phyloP scores from a whole-genome alignment of 2,113 vertebrate genomes.

The Sander vitreus region DNA sequence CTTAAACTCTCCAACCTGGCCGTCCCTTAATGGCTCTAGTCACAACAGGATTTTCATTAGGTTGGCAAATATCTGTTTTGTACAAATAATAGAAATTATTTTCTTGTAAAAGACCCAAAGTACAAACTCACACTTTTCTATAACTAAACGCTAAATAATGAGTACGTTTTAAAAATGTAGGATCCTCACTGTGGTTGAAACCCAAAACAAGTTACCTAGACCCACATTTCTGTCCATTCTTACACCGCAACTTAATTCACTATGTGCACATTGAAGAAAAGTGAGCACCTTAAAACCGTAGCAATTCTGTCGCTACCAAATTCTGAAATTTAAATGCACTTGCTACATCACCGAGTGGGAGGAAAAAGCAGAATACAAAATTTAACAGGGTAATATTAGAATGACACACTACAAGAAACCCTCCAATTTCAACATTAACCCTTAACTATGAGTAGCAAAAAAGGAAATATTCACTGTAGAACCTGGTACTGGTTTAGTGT shows the following conservation, averaged over 20 bases:
- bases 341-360: constrained; percentile 15
- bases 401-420: constrained; percentile 14
- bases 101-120: constrained; percentile 1
- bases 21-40: not conserved
- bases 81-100: constrained; percentile 7
- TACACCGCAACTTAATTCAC: constrained; percentile 19
- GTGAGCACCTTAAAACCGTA: constrained; percentile 11
- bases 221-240: constrained; percentile 6
- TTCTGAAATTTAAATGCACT: constrained; percentile 4
- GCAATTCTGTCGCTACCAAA: constrained; percentile 10
- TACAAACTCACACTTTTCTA: constrained; percentile 17
- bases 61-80: not conserved
- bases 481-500: constrained; percentile 22
- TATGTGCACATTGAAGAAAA: constrained; percentile 19
- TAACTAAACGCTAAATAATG: not conserved
- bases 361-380: constrained; percentile 35
- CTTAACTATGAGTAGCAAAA: constrained; percentile 7
- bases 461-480: constrained; percentile 9
- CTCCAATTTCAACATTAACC: constrained; percentile 6
- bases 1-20: constrained; percentile 7
- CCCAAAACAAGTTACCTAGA: constrained; percentile 8
- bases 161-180: not conserved
- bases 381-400: constrained; percentile 34
- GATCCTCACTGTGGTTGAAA: not conserved
- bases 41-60: constrained; percentile 2